A percentile compares a stretch with the other conserved stretches of the same genome.
Evolutionary conservation across 2,797 vertebrate species (phyloP).

Genomic region (Morus bassanus): DNA sequence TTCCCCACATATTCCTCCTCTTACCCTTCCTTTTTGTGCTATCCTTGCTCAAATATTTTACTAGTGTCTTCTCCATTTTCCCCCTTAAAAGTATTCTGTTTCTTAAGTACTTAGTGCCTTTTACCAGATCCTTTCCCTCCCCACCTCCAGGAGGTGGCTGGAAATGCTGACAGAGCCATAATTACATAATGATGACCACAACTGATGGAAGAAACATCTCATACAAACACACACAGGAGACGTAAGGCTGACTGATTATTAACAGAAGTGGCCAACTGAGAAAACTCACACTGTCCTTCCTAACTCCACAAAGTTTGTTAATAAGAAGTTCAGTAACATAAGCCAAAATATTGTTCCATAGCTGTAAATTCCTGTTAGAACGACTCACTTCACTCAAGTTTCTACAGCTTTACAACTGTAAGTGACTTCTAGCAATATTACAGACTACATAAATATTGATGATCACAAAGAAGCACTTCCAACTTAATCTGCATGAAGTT

Average conservation of each 20-base stretch:
- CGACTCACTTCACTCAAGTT: not conserved
- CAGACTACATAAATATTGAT: not conserved
- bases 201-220: conserved; percentile 48
- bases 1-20: not conserved
- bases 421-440: not conserved
- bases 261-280: conserved; percentile 19
- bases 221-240: not conserved
- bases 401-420: not conserved
- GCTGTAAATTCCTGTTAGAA: not conserved
- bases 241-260: conserved; percentile 5
- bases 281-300: not conserved
- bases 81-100: not conserved
- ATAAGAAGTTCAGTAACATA: not conserved
- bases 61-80: not conserved
- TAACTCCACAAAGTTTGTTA: not conserved
- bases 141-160: not conserved
- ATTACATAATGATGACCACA: conserved; percentile 20
- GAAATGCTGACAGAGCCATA: conserved; percentile 53
- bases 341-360: not conserved
- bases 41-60: not conserved
- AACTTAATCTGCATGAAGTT: not conserved
- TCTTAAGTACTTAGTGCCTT: not conserved
- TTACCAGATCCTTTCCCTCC: conserved; percentile 17
- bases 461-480: not conserved
- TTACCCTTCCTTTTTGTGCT: not conserved